Percentiles rank a stretch among this genome's conserved stretches.
phyloP scores from a whole-genome alignment of 2,888 invertebrate species.

The Suillia variegata region DNA sequence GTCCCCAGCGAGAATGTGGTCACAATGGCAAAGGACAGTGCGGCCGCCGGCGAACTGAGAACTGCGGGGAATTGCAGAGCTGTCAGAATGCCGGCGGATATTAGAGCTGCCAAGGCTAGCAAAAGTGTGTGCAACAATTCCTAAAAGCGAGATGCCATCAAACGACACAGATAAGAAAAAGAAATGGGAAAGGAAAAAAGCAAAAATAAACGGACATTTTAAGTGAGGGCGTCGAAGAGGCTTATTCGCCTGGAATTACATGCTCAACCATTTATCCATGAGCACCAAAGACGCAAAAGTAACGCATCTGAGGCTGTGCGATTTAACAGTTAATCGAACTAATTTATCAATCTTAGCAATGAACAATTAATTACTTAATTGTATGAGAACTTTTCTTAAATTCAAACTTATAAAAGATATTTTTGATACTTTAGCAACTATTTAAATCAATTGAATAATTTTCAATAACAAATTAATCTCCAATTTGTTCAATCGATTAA shows the following conservation, averaged over 20 bases:
- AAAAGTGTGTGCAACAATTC: conserved; percentile 49
- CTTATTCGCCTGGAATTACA: too few relatives aligned
- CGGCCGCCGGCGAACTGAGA: conserved; percentile 59
- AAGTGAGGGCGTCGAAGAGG: background rate
- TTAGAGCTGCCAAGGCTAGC: conserved; percentile 49
- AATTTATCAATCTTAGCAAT: too few relatives aligned
- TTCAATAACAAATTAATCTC: too few relatives aligned
- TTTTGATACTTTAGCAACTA: too few relatives aligned
- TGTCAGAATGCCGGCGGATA: conserved; percentile 57
- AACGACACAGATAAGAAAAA: conserved; percentile 19
- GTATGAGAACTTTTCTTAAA: too few relatives aligned
- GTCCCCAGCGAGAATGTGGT: conserved; percentile 59
- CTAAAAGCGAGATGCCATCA: too few relatives aligned
- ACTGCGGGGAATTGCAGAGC: conserved; percentile 61
- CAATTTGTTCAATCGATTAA: too few relatives aligned
- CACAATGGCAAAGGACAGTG: conserved; percentile 58
- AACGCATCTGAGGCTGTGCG: too few relatives aligned
- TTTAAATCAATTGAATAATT: too few relatives aligned
- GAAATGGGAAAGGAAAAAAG: background rate
- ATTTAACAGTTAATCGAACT: too few relatives aligned
- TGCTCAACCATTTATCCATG: background rate
- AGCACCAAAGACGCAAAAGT: background rate
- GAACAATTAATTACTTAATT: too few relatives aligned
- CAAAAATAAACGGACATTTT: background rate
- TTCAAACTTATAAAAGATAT: too few relatives aligned